phyloP scores from a whole-genome alignment of 2,888 invertebrate species.

The Yponomeuta evonymella region DNA sequence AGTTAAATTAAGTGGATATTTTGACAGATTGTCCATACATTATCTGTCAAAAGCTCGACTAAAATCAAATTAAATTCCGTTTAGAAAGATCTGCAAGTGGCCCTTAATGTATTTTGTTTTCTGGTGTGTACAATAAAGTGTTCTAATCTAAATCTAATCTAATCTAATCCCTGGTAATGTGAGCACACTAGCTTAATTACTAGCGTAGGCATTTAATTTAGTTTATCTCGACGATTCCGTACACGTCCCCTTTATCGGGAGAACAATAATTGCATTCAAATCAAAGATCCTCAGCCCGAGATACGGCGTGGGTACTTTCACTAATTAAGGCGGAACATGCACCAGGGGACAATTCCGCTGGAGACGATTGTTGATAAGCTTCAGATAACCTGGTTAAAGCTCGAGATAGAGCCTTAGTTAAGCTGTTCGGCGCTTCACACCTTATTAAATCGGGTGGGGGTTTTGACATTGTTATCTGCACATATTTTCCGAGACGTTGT shows the following conservation, averaged over 20 bases:
- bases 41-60: too few relatives aligned
- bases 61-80: too few relatives aligned
- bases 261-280: constrained; percentile 74
- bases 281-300: constrained; percentile 60
- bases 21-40: too few relatives aligned
- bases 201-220: constrained; percentile 21
- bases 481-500: constrained; percentile 24
- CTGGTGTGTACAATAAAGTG: too few relatives aligned
- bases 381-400: constrained; percentile 28
- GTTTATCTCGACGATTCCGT: constrained; percentile 26
- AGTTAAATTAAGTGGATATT: too few relatives aligned
- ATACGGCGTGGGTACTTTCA: constrained; percentile 65
- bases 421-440: constrained; percentile 54
- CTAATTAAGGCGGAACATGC: constrained; percentile 72
- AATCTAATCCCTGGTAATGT: neutral
- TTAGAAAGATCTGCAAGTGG: too few relatives aligned
- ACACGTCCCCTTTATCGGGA: constrained; percentile 55
- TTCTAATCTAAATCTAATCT: too few relatives aligned
- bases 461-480: constrained; percentile 29
- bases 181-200: neutral
- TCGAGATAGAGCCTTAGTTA: constrained; percentile 52
- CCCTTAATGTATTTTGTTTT: too few relatives aligned
- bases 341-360: constrained; percentile 67
- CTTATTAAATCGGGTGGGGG: constrained; percentile 43
- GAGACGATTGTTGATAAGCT: constrained; percentile 63